Evolutionary conservation across 2,888 invertebrate genomes (phyloP), one percentile per base, ranked within the genome.

Genomic region (Raillietiella orientalis): DNA sequence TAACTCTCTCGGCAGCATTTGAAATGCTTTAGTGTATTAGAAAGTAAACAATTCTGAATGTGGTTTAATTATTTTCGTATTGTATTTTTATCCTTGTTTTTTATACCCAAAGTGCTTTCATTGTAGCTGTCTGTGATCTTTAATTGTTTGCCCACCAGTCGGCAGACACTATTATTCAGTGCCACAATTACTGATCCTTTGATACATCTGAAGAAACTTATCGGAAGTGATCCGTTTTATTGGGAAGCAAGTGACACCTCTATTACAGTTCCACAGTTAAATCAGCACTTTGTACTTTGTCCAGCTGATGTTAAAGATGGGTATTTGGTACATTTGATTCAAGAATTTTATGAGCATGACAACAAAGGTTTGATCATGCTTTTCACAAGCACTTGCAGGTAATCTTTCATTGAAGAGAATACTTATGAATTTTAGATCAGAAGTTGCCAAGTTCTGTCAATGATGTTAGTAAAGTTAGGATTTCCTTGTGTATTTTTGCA

Each of bases 371-470:
- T 75, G 27, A 61, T 90, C 21, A 74, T 96, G 42, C 67, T 96
- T 21, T 96, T 96, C 42, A 75, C 82, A 2, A 71, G 77, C 38
- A 90, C 84, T 11, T 93, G 93, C 59, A 82, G 74, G 75, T 79
- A 49, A 47, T 57, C 42, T 17, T 29, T 24, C 22, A 15, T 6
- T 22, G 9, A 8, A 11, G 6, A 22, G 6, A 6, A 9, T 11
- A n/a, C 13, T 22, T 22, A 6, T 8, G 22, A 22, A 12, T 22
- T 22, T 22, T 22, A n/a, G 11, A 11, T 5, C 43, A 79, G 77
- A 41, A 67, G 72, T 41, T 82, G 84, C 38, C 82, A 87, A 47
- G 54, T 84, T 3, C 45, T 90, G 3, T 75, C 75, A 0, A 70
- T 82, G 65, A 70, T 72, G 35, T 47, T 84, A 23, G 67, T 69